A percentile compares a stretch with the other conserved stretches of the same genome.
These are phyloP conservation scores for Oreochromis grahami DNA, from an alignment of 2,797 vertebrate genomes.

Conservation along the genomic window DNA sequence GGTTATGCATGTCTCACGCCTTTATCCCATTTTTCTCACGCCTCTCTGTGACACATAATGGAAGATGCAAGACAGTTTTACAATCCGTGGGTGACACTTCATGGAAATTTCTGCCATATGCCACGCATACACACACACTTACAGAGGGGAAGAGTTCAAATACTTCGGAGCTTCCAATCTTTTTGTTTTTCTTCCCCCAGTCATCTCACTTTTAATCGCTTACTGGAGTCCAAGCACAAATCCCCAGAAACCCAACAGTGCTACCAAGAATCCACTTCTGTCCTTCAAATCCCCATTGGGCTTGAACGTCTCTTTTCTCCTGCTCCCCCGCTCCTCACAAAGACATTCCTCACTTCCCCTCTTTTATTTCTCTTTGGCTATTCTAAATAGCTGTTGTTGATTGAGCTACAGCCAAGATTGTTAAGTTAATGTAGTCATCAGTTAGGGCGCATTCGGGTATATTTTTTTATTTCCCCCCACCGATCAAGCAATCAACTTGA, in stretches of 20 bases:
- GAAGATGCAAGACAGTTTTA: not conserved
- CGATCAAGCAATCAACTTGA: not conserved
- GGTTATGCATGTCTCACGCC: slow-evolving; percentile 48
- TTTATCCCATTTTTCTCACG: slow-evolving; percentile 38
- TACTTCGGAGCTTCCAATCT: not conserved
- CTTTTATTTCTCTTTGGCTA: slow-evolving; percentile 2
- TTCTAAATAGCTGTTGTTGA: not conserved
- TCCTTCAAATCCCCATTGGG: slow-evolving; percentile 10
- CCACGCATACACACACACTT: not conserved
- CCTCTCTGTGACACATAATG: slow-evolving; percentile 8
- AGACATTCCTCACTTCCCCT: slow-evolving; percentile 37
- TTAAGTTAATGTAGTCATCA: slow-evolving; percentile 13
- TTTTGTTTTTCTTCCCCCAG: not conserved
- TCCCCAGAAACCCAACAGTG: slow-evolving; percentile 50
- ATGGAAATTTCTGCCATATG: not conserved
- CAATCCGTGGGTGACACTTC: slow-evolving; percentile 9
- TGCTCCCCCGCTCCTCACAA: slow-evolving; percentile 11
- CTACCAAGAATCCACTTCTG: slow-evolving; percentile 59
- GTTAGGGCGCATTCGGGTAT: not conserved
- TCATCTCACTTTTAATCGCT: not conserved
- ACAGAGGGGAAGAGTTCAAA: not conserved
- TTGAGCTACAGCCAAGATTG: slow-evolving; percentile 12
- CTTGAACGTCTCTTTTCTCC: slow-evolving; percentile 19
- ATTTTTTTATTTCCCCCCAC: slow-evolving; percentile 21
- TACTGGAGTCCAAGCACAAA: slow-evolving; percentile 15